phyloP scores from a whole-genome alignment of 2,888 invertebrate genomes.

The Dermolepida albohirtum region DNA sequence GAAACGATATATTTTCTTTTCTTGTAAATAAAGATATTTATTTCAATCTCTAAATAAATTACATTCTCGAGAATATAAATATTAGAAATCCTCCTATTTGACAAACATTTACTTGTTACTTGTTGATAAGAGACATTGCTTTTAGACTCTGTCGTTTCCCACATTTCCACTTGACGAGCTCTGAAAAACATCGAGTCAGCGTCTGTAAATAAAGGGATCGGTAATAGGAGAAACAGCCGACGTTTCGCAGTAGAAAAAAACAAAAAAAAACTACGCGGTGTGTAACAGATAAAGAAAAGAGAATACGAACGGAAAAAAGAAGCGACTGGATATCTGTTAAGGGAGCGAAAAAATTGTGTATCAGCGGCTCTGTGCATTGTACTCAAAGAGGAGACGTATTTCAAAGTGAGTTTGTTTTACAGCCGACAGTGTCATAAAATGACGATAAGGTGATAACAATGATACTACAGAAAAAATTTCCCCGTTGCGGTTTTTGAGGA shows the following conservation, averaged over 20 bases:
- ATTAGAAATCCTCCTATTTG: not conserved
- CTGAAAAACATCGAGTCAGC: constrained; percentile 24
- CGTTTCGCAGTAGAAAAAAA: not conserved
- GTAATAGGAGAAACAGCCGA: constrained; percentile 14
- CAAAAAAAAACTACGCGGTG: not conserved
- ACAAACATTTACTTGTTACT: constrained; percentile 27
- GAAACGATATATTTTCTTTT: too few relatives aligned
- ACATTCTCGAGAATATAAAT: too few relatives aligned
- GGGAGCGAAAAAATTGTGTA: constrained; percentile 10
- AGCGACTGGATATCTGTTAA: constrained; percentile 22
- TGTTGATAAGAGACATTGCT: constrained; percentile 23
- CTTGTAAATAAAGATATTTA: too few relatives aligned
- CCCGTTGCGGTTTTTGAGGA: constrained; percentile 1
- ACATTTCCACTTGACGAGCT: constrained; percentile 19
- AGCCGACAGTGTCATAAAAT: constrained; percentile 5
- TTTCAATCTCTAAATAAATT: too few relatives aligned
- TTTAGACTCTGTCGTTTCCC: constrained; percentile 1
- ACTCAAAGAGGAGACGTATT: constrained; percentile 19
- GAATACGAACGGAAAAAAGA: constrained; percentile 3
- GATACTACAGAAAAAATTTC: not conserved
- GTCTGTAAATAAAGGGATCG: constrained; percentile 27
- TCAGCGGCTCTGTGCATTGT: not conserved
- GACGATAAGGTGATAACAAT: constrained; percentile 14
- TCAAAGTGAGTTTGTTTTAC: constrained; percentile 32
- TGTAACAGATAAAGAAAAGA: constrained; percentile 9